phyloP scores from a whole-genome alignment of 2,888 invertebrate species.

The Hybos culiciformis region DNA sequence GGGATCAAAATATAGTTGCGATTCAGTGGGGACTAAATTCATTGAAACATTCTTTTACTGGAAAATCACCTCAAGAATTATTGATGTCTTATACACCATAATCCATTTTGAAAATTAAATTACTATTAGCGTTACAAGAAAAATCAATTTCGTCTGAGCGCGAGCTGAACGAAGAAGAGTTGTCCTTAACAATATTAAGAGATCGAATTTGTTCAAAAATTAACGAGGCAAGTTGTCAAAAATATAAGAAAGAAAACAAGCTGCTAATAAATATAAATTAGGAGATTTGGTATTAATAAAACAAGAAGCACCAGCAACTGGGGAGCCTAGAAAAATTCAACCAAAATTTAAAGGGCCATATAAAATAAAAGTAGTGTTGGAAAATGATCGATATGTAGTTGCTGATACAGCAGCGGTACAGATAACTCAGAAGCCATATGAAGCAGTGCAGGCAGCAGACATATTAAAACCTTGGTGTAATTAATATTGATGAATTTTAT shows the following conservation, averaged over 20 bases:
- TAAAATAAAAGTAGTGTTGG: background rate
- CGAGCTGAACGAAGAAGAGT: background rate
- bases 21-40: conserved; percentile 3
- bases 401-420: background rate
- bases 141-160: background rate
- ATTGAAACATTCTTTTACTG: background rate
- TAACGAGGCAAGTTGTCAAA: too few relatives aligned
- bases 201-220: too few relatives aligned
- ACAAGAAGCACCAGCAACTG: conserved; percentile 1
- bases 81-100: background rate
- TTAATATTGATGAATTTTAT: background rate
- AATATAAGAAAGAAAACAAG: background rate
- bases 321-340: background rate
- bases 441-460: background rate
- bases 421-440: background rate
- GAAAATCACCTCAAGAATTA: background rate
- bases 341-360: conserved; percentile 3
- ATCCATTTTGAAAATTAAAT: conserved; percentile 3
- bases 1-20: conserved; percentile 5
- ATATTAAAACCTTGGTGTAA: background rate
- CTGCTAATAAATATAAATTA: background rate
- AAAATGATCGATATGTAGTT: background rate
- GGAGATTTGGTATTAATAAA: background rate
- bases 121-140: background rate
- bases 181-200: background rate